Base-by-base conservation (phyloP, 1,140 invertebrate species). In the Panagrolaimus sp. region DNA sequence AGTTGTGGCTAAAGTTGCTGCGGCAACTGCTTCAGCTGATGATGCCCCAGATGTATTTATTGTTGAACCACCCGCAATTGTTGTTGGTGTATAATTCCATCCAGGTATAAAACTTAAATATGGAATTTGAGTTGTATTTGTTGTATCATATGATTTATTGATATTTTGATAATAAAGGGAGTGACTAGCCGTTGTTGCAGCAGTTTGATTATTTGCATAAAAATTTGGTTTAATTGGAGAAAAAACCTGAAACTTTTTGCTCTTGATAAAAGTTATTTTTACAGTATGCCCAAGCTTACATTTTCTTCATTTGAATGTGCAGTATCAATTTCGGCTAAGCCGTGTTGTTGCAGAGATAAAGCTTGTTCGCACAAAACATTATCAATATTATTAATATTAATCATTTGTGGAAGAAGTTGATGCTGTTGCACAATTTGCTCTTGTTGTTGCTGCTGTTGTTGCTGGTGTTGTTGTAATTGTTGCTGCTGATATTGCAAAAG, bases 391-490 rank as follows among this genome's bases (percentile, higher is more conserved):
- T 24, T 24, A 52, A 52, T n/a, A 28, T 28, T 58, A 14, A 58
- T 58, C 14, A 58, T 28, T 12, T 21, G 52, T 8, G 48, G 17
- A 14, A 52, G 17, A 9, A 58, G 17, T 21, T 21, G 28, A 26
- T 58, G 52, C 32, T 38, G 32, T 38, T 38, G 32, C 2, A 7
- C 32, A 7, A 7, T n/a, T 52, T 52, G 48, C 17, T 52, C 52
- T 17, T 21, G 52, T 26, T 58, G 52, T 4, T 26, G 52, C 52
- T 58, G 52, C 10, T 58, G 52, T 58, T 58, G 52, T 58, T 58
- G 52, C 17, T n/a, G 15, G 12, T 58, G 52, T 12, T 58, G 28
- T 28, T 21, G 17, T 21, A 21, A 21, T 58, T 52, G 48, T 15
- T 52, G 48, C 8, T 26, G 52, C 17, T 12, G 28, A 26, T 21